Percentiles rank a stretch among this genome's conserved stretches.
phyloP scores from a whole-genome alignment of 2,797 vertebrate genomes.

The Rachycentron canadum region DNA sequence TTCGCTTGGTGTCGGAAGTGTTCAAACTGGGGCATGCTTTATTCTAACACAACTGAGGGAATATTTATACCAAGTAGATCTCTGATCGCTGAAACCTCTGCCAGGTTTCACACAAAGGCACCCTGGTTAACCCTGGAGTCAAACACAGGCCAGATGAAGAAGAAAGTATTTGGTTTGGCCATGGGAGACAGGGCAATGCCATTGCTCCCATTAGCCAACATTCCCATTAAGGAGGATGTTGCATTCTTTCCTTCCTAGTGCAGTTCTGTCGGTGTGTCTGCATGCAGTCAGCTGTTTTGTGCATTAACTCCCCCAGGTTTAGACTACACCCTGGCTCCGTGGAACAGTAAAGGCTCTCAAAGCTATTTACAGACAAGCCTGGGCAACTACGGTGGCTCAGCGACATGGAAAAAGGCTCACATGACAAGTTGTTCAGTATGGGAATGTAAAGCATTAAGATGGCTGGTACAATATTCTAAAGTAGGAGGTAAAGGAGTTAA shows the following conservation, averaged over 20 bases:
- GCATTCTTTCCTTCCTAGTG: slow-evolving; percentile 58
- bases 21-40: slow-evolving; percentile 70
- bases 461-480: neutral
- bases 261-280: slow-evolving; percentile 50
- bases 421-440: slow-evolving; percentile 40
- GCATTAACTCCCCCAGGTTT: slow-evolving; percentile 65
- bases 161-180: slow-evolving; percentile 49
- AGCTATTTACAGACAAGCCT: slow-evolving; percentile 75
- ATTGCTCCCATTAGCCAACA: slow-evolving; percentile 37
- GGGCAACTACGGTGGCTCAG: slow-evolving; percentile 30
- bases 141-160: slow-evolving; percentile 62
- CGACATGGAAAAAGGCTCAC: slow-evolving; percentile 58
- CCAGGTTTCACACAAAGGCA: slow-evolving; percentile 63
- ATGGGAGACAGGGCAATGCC: slow-evolving; percentile 14
- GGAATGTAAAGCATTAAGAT: slow-evolving; percentile 32
- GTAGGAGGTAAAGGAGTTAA: neutral
- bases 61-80: slow-evolving; percentile 71
- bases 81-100: slow-evolving; percentile 59
- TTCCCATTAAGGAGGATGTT: slow-evolving; percentile 54
- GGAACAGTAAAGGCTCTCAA: slow-evolving; percentile 46
- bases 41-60: slow-evolving; percentile 69
- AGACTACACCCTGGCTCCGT: slow-evolving; percentile 44
- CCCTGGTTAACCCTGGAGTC: slow-evolving; percentile 54
- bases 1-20: slow-evolving; percentile 56
- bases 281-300: slow-evolving; percentile 73